Evolutionary conservation across 2,113 vertebrate species (phyloP).

Genomic region (Craseonycteris thonglongyai): DNA sequence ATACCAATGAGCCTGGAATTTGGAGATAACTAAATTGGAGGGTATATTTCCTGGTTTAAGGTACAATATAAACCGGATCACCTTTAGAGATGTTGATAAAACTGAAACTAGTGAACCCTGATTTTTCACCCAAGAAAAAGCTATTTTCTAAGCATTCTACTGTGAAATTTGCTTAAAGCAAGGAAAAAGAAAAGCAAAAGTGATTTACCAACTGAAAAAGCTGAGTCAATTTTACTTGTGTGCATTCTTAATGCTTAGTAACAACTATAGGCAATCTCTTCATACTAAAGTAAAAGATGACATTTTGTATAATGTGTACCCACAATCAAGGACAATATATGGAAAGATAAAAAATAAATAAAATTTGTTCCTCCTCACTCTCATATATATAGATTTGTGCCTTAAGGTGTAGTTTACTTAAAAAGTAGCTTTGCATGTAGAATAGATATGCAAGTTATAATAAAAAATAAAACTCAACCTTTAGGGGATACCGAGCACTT

Average conservation of each 20-base stretch:
- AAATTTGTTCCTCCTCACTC: background rate
- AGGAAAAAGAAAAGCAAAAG: slow-evolving; percentile 46
- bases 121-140: slow-evolving; percentile 36
- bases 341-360: background rate
- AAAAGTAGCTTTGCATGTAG: background rate
- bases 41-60: background rate
- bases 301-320: background rate
- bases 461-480: slow-evolving; percentile 8
- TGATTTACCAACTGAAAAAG: slow-evolving; percentile 53
- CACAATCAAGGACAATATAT: background rate
- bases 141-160: slow-evolving; percentile 53
- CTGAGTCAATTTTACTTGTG: background rate
- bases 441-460: background rate
- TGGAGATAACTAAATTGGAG: background rate
- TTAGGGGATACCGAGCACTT: background rate
- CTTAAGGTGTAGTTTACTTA: background rate
- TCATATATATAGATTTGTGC: background rate
- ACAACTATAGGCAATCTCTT: background rate
- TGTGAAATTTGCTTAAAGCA: slow-evolving; percentile 60
- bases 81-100: slow-evolving; percentile 23
- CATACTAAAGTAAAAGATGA: background rate
- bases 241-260: background rate
- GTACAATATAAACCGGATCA: background rate
- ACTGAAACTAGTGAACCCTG: slow-evolving; percentile 12
- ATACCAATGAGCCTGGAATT: background rate